Conservation (phyloP, 2,113 vertebrate species). For the Stigmatopora argus region DNA sequence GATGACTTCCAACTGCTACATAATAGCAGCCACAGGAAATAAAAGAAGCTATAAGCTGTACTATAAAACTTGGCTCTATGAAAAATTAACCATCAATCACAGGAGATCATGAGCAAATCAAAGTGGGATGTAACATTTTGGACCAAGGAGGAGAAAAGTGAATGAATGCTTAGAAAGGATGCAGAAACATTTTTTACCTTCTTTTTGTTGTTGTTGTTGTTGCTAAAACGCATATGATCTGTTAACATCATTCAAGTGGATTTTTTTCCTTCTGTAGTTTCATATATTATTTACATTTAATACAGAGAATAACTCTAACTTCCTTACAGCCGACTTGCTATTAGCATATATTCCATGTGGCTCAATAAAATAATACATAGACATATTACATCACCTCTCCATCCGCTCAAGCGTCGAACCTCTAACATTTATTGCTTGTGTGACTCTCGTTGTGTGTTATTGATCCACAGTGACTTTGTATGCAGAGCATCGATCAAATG, state of each 20-base stretch:
- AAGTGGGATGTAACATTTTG: background rate
- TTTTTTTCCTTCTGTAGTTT: no score
- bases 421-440: slow-evolving; percentile 3
- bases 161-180: background rate
- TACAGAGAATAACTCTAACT: no score
- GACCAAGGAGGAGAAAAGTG: background rate
- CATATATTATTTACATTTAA: no score
- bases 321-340: no score
- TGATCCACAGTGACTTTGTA: slow-evolving; percentile 39
- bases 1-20: slow-evolving; percentile 17
- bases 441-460: slow-evolving; percentile 33
- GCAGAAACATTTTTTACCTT: background rate
- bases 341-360: no score
- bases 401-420: background rate
- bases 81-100: slow-evolving; percentile 2
- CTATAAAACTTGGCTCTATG: slow-evolving; percentile 3
- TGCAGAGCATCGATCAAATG: slow-evolving; percentile 15
- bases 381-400: background rate
- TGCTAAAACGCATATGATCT: background rate
- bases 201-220: no score
- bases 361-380: background rate
- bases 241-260: no score
- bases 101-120: background rate
- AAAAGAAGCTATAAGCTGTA: slow-evolving; percentile 3
- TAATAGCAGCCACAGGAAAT: background rate